Percentiles rank a stretch among this genome's conserved stretches.
Conservation (phyloP, 2,888 invertebrate genomes). For the Endotricha flammealis region DNA sequence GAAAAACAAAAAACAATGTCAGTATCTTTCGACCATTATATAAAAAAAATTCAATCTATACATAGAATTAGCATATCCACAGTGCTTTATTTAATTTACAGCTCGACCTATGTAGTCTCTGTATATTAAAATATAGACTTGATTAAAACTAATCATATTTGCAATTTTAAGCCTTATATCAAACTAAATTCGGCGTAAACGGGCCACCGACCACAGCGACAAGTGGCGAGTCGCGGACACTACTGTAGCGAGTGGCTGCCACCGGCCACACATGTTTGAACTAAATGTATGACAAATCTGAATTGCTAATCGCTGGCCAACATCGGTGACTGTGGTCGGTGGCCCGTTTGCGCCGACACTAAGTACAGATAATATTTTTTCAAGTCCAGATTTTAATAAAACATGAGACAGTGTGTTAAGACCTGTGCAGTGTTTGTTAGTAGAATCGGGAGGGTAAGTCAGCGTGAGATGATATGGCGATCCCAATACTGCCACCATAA, state of each 20-base stretch:
- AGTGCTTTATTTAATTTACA: slow-evolving; percentile 67
- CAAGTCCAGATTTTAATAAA: slow-evolving; percentile 38
- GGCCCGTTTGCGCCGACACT: too few species aligned
- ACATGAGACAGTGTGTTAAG: slow-evolving; percentile 53
- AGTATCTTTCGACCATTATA: slow-evolving; percentile 72
- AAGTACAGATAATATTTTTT: slow-evolving; percentile 1
- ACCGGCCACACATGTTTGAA: too few species aligned
- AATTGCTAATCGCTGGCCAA: too few species aligned
- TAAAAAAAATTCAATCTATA: slow-evolving; percentile 60
- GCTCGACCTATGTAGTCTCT: slow-evolving; percentile 53
- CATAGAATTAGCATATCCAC: slow-evolving; percentile 67
- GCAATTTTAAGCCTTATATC: too few species aligned
- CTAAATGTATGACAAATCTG: too few species aligned
- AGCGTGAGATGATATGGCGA: slow-evolving; percentile 71
- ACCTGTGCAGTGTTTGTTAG: slow-evolving; percentile 75
- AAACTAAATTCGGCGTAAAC: too few species aligned
- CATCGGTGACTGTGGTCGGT: too few species aligned
- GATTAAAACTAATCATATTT: slow-evolving; percentile 19
- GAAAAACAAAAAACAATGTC: slow-evolving; percentile 77
- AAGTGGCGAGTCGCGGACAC: too few species aligned
- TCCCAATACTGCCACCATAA: slow-evolving; percentile 72
- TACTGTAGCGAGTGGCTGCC: too few species aligned
- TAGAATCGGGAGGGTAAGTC: slow-evolving; percentile 65
- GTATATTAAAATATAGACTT: slow-evolving; percentile 38
- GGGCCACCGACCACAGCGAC: too few species aligned